phyloP scores from a whole-genome alignment of 2,797 vertebrate genomes.

The Myotis vivesi region DNA sequence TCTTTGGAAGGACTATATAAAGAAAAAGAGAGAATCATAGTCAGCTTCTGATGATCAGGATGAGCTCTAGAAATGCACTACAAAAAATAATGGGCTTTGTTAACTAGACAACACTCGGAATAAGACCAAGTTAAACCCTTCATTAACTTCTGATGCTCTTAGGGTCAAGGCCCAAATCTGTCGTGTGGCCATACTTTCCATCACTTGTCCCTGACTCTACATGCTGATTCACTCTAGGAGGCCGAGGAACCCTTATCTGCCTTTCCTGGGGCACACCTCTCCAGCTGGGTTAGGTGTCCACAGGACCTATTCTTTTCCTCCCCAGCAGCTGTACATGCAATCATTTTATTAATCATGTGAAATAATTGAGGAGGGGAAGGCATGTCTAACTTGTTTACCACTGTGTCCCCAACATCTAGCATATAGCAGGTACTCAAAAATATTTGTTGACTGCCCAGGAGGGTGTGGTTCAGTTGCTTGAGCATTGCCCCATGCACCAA shows the following conservation, averaged over 20 bases:
- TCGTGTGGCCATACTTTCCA: background rate
- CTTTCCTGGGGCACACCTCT: background rate
- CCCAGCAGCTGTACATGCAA: background rate
- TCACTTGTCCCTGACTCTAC: background rate
- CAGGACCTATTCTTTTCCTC: background rate
- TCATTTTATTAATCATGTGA: background rate
- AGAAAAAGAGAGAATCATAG: background rate
- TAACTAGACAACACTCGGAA: background rate
- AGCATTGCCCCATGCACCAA: too few species aligned
- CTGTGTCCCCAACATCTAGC: background rate
- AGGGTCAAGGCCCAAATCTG: background rate
- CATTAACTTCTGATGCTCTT: background rate
- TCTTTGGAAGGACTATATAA: background rate
- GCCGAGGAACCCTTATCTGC: background rate
- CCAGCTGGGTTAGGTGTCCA: background rate
- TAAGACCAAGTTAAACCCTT: background rate
- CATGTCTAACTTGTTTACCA: background rate
- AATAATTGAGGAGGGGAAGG: background rate
- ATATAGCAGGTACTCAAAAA: background rate
- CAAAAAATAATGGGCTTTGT: background rate
- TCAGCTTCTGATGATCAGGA: background rate
- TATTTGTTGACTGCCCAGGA: too few species aligned
- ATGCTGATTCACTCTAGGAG: background rate
- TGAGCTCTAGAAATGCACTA: background rate
- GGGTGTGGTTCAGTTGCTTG: too few species aligned